These are phyloP conservation scores for Parasteatoda lunata DNA, from an alignment of 2,888 invertebrate genomes.

Conservation along the genomic window DNA sequence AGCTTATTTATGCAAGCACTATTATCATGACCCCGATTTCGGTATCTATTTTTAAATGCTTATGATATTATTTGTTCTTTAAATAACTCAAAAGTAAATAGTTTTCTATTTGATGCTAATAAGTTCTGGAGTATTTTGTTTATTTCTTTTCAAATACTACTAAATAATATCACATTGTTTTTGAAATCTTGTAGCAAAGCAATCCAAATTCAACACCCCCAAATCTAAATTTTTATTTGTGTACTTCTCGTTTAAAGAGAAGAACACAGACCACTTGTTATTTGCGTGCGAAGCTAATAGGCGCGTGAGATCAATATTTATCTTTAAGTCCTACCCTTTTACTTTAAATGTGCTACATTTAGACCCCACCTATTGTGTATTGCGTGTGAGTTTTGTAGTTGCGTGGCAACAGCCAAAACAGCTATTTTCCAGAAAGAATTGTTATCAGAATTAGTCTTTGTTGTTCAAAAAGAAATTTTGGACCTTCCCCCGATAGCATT, in stretches of 20 bases:
- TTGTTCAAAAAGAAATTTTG: constrained; percentile 11
- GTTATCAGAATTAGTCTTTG: not conserved
- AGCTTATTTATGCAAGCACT: no score
- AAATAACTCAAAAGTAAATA: no score
- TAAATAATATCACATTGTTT: not conserved
- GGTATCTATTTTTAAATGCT: no score
- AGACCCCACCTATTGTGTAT: constrained; percentile 21
- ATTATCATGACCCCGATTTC: no score
- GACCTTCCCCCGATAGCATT: not conserved
- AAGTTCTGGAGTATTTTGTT: no score
- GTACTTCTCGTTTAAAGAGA: not conserved
- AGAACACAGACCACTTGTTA: constrained; percentile 10
- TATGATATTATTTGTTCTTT: no score
- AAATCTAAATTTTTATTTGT: not conserved
- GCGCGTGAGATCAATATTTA: constrained; percentile 18
- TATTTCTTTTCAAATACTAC: not conserved
- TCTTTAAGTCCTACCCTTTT: constrained; percentile 10
- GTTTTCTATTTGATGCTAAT: no score
- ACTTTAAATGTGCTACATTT: constrained; percentile 1
- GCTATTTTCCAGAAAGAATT: not conserved
- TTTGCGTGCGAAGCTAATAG: not conserved
- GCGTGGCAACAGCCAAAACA: constrained; percentile 56
- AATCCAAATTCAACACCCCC: not conserved
- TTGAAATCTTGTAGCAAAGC: not conserved
- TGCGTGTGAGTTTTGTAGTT: constrained; percentile 26